Evolutionary conservation across 2,888 invertebrate species (phyloP), one percentile per base, ranked within the genome.

Genomic region (Synergus japonicus): DNA sequence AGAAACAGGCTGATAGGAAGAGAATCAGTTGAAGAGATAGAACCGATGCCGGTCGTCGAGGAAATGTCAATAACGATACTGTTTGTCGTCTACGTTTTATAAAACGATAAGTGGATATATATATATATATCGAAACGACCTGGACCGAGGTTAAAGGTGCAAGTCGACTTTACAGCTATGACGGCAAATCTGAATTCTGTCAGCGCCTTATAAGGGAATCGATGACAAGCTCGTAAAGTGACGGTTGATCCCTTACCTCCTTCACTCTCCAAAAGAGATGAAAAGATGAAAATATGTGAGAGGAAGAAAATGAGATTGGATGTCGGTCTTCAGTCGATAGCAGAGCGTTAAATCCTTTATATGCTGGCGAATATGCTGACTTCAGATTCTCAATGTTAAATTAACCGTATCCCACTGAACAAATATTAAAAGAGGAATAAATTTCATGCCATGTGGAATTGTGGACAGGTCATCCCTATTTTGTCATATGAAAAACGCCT

Each of bases 41-140:
- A 66, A 44, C n/a, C n/a, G 67, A 22, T 22, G 12, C 10, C 43
- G 10, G 12, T 43, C 7, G 46, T 44, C 22, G 22, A 0, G 44
- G 46, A 67, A 67, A 67, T 15, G 67, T 67, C 67, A 67, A 67
- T 67, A 67, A 67, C 46, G 22, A 67, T 67, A 44, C 44, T 67
- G 67, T 67, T 67, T 67, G 22, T 22, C 44, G 22, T 43, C 22
- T 8, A 43, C 8, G 18, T 46, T 67, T 4, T 13, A 18, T 18
- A 67, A 44, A 46, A 43, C 67, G 67, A 29, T 67, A 46, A 67
- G 46, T 67, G 67, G 46, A 43, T 22, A 22, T 22, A 22, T 22
- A 22, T 46, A 22, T 13, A 46, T 67, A 46, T 67, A 29, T 18
- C 46, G 46, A n/a, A 67, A 46, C 46, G 44, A 67, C 22, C 67